Evolutionary conservation across 2,888 invertebrate species (phyloP).

Genomic region (Eupithecia dodoneata): DNA sequence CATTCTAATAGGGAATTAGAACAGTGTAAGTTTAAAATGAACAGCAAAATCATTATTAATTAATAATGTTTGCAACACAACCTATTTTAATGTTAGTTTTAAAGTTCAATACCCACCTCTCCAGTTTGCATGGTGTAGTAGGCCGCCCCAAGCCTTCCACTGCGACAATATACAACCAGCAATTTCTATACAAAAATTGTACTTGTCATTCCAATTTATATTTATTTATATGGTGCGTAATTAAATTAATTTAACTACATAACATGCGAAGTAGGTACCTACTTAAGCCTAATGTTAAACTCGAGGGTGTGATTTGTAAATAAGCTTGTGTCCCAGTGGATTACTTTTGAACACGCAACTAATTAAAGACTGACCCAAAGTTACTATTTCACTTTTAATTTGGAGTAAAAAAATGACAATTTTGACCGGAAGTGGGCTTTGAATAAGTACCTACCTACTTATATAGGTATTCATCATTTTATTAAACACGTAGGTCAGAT

Average conservation of each 20-base stretch:
- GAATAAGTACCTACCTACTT: neutral
- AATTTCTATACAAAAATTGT: constrained; percentile 52
- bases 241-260: neutral
- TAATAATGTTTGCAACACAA: neutral
- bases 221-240: neutral
- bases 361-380: neutral
- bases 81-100: neutral
- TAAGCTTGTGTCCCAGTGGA: neutral
- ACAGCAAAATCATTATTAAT: too few species aligned
- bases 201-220: neutral
- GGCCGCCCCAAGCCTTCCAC: constrained; percentile 89
- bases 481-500: too few species aligned
- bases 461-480: too few species aligned
- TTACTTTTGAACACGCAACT: constrained; percentile 21
- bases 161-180: constrained; percentile 86
- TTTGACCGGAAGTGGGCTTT: neutral
- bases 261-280: neutral
- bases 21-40: too few species aligned
- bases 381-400: neutral
- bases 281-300: neutral
- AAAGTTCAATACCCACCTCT: constrained; percentile 74
- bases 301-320: constrained; percentile 12
- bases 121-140: constrained; percentile 87
- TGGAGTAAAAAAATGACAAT: too few species aligned
- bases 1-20: too few species aligned